These are phyloP conservation scores for Erinaceus europaeus DNA, from an alignment of 2,113 vertebrate species.

Conservation along the genomic window DNA sequence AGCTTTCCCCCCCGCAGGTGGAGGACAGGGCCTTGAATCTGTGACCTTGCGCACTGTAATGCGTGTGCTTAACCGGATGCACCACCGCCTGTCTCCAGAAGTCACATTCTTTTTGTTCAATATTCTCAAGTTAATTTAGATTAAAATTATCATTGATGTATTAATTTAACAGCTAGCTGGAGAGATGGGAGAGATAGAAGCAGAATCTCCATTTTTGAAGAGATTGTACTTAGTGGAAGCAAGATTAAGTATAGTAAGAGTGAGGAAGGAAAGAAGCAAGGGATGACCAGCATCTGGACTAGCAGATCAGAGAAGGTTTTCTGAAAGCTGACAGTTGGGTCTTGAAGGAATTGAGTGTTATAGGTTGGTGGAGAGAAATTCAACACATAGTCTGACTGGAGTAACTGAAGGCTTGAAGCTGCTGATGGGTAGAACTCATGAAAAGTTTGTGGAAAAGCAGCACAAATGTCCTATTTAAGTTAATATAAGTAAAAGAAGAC, in stretches of 20 bases:
- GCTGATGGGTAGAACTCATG: background rate
- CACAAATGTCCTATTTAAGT: background rate
- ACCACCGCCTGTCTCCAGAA: no score
- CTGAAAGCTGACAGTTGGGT: background rate
- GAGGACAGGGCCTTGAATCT: no score
- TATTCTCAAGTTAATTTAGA: conserved; percentile 21
- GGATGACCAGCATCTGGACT: background rate
- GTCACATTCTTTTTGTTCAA: background rate
- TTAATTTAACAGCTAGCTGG: background rate
- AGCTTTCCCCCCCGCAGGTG: no score
- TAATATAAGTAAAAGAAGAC: background rate
- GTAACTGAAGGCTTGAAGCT: background rate
- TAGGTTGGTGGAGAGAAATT: background rate
- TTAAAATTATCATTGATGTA: conserved; percentile 3
- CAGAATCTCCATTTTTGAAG: background rate
- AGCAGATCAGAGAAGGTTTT: background rate
- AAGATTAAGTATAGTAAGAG: background rate
- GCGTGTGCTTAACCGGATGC: no score
- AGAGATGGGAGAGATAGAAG: background rate
- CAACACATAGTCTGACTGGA: background rate
- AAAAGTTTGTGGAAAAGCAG: background rate
- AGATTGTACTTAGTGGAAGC: background rate
- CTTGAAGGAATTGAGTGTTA: background rate
- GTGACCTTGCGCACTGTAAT: no score
- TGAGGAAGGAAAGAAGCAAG: background rate